These are phyloP conservation scores for Tauraco erythrolophus DNA, from an alignment of 2,113 vertebrate species.

Conservation along the genomic window DNA sequence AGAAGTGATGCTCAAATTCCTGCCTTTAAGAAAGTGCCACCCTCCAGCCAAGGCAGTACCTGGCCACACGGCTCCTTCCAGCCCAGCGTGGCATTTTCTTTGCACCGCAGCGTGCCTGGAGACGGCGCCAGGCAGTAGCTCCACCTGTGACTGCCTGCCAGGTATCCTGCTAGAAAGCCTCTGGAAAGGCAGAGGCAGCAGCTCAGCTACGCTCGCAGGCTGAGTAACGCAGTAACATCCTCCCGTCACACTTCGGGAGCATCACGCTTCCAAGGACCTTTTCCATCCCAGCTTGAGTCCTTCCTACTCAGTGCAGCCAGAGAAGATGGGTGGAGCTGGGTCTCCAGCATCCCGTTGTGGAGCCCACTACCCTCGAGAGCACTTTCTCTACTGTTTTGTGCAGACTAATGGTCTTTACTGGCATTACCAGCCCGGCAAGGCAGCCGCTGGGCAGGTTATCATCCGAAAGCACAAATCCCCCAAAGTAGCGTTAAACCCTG, in stretches of 20 bases:
- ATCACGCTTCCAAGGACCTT: background rate
- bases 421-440: background rate
- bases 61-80: background rate
- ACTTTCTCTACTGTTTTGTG: background rate
- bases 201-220: rapidly evolving
- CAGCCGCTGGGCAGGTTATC: background rate
- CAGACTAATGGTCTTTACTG: background rate
- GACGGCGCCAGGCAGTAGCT: background rate
- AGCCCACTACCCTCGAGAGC: background rate
- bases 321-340: background rate
- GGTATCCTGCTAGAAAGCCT: background rate
- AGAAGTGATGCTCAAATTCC: background rate
- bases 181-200: background rate
- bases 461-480: background rate
- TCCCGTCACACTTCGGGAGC: background rate
- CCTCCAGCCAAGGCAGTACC: too few species aligned
- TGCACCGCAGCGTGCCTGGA: background rate
- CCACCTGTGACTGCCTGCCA: background rate
- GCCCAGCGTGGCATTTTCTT: rapidly evolving
- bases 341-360: background rate
- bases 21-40: background rate
- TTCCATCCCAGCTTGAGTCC: background rate
- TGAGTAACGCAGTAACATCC: background rate
- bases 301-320: background rate
- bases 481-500: background rate